A percentile compares a stretch with the other conserved stretches of the same genome.
These are phyloP conservation scores for Pseudochirops cupreus DNA, from an alignment of 2,797 vertebrate species.

Conservation along the genomic window DNA sequence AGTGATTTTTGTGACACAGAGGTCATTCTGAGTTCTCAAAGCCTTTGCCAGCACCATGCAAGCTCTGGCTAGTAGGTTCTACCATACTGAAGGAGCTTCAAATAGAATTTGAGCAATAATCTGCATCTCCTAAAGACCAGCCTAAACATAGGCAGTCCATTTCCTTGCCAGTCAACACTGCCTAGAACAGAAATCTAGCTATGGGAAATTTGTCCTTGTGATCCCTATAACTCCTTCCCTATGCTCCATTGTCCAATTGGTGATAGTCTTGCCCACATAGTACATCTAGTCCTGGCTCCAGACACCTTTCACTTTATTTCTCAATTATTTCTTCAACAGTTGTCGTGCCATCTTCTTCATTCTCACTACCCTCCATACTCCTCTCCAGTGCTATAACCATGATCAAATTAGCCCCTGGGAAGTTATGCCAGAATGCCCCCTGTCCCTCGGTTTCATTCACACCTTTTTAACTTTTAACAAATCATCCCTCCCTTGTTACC, in stretches of 20 bases:
- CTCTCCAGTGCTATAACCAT: background rate
- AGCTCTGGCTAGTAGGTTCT: background rate
- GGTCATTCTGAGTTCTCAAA: background rate
- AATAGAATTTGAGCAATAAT: background rate
- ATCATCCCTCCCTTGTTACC: background rate
- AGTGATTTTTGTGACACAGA: background rate
- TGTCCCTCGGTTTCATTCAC: background rate
- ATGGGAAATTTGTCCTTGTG: background rate
- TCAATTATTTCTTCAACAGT: background rate
- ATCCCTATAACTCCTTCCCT: background rate
- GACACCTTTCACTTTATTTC: background rate
- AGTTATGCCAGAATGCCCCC: background rate
- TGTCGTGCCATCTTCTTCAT: background rate
- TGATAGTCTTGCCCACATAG: background rate
- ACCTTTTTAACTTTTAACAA: background rate
- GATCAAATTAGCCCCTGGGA: background rate
- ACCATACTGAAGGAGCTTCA: background rate
- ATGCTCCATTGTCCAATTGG: background rate
- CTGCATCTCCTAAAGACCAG: background rate
- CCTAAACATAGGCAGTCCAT: background rate
- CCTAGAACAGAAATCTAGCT: background rate
- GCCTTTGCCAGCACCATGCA: background rate
- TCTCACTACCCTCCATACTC: background rate
- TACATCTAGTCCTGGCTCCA: background rate
- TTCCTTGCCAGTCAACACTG: background rate